These are phyloP conservation scores for Theretra japonica DNA, from an alignment of 2,888 invertebrate species.

Conservation along the genomic window DNA sequence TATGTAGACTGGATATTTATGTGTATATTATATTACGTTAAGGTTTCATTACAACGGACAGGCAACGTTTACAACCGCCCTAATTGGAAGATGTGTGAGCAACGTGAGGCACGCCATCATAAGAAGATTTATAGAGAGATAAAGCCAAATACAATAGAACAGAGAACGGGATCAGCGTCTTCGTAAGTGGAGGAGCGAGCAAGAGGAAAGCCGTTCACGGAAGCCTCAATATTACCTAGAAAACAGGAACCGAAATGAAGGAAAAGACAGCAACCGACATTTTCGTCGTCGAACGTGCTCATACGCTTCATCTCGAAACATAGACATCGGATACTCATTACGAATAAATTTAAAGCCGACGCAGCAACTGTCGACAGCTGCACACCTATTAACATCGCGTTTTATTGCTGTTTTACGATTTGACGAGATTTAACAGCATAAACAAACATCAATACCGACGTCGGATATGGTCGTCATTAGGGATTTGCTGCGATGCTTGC, in stretches of 20 bases:
- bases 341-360: neutral
- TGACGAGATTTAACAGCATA: constrained; percentile 22
- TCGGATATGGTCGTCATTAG: constrained; percentile 22
- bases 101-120: too few species aligned
- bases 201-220: too few species aligned
- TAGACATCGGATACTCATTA: neutral
- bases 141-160: too few species aligned
- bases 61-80: too few species aligned
- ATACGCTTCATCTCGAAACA: neutral
- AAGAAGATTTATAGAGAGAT: too few species aligned
- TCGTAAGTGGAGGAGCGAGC: too few species aligned
- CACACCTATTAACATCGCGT: constrained; percentile 8
- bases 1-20: neutral
- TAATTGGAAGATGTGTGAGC: too few species aligned
- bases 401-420: constrained; percentile 32
- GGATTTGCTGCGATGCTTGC: neutral
- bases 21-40: neutral
- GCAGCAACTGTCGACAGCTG: constrained; percentile 12
- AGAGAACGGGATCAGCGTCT: too few species aligned
- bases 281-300: neutral
- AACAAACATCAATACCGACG: constrained; percentile 4
- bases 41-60: too few species aligned
- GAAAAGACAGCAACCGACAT: too few species aligned
- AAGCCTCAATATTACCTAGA: too few species aligned
- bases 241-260: too few species aligned